phyloP scores from a whole-genome alignment of 2,797 vertebrate genomes.

The Pagetopsis macropterus region DNA sequence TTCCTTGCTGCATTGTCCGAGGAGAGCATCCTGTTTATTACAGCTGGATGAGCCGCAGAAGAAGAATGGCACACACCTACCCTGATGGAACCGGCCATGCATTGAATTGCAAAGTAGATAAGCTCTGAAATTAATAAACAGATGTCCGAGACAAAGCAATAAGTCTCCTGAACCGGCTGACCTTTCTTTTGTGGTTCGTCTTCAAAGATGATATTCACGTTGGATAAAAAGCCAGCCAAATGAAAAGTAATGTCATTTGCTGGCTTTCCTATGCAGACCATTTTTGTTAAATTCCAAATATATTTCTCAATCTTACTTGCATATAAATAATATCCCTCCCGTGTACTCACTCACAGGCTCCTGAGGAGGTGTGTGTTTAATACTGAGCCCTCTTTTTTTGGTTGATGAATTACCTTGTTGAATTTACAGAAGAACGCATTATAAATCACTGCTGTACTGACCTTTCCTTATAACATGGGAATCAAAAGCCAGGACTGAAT shows the following conservation, averaged over 20 bases:
- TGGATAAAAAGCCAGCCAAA: too few species aligned
- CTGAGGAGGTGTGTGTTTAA: constrained; percentile 65
- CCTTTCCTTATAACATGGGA: constrained; percentile 77
- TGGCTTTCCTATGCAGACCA: constrained; percentile 15
- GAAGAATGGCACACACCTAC: constrained; percentile 56
- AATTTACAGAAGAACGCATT: constrained; percentile 69
- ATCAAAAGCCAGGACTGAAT: constrained; percentile 72
- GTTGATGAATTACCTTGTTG: constrained; percentile 77
- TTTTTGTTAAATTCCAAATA: constrained; percentile 43
- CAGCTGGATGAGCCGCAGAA: constrained; percentile 58
- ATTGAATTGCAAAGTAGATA: constrained; percentile 46
- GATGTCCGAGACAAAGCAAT: constrained; percentile 49
- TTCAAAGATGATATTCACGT: background rate
- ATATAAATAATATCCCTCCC: constrained; percentile 37
- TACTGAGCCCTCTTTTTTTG: constrained; percentile 45
- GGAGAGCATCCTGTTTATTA: constrained; percentile 77
- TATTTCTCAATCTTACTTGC: constrained; percentile 49
- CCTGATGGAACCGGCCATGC: constrained; percentile 2
- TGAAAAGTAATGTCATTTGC: background rate
- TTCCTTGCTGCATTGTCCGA: constrained; percentile 76
- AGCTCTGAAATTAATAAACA: constrained; percentile 56
- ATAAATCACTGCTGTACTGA: constrained; percentile 79
- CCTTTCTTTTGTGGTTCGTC: constrained; percentile 29
- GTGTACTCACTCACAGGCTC: constrained; percentile 50
- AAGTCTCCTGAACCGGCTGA: constrained; percentile 20